Evolutionary conservation across 2,888 invertebrate species (phyloP), one percentile per base, ranked within the genome.

Genomic region (Polydrusus pterygomalis): DNA sequence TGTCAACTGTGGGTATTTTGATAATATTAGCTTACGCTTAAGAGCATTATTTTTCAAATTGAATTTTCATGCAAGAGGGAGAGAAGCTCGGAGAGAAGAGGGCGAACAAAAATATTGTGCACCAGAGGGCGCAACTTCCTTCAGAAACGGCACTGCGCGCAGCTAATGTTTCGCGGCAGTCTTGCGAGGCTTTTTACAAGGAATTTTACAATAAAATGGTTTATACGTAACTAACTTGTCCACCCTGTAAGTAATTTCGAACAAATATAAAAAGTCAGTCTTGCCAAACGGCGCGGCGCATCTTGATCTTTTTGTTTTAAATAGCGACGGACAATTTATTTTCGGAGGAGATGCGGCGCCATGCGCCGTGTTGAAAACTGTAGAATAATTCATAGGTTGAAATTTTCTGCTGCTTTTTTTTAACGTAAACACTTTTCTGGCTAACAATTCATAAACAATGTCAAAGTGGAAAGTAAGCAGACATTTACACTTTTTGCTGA

Each of bases 271-370:
- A 30, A 72, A 45, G 56, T 64, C 54, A 64, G 30, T 38, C 64
- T 38, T 54, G 64, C 71, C 64, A 71, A 71, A 62, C 51, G 51
- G 51, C 72, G 56, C 51, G 51, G 51, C 72, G 56, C 65, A 65
- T 65, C 25, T 43, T 43, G n/a, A 9, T 63, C 25, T 72, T 72
- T 71, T 70, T 70, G 43, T 63, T 70, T 64, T 72, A 56, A 56
- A 60, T 64, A 67, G 73, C 40, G 17, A 40, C 18, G 17, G 10
- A 17, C 13, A 49, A 49, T 68, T 62, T 74, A 74, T 68, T 74
- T 74, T 74, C n/a, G 68, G 68, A 62, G 13, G 13, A 34, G 47
- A 68, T 25, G 34, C 49, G 74, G 74, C 74, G 74, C 74, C 74
- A 13, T 34, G 17, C 43, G n/a, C 62, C n/a, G n/a, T 49, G 60